phyloP scores from a whole-genome alignment of 1,140 invertebrate species.

The Bombus superbus region DNA sequence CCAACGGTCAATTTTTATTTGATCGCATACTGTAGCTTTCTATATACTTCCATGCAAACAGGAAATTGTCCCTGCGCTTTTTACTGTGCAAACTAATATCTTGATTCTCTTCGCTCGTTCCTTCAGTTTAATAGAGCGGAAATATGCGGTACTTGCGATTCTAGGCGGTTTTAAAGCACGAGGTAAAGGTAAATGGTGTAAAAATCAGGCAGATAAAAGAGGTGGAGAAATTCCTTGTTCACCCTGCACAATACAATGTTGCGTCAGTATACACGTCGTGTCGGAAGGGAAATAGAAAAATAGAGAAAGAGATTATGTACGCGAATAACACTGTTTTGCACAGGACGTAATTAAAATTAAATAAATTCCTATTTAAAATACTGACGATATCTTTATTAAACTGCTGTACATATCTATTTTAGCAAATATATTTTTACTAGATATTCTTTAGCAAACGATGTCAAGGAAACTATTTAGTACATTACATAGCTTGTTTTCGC shows the following conservation, averaged over 20 bases:
- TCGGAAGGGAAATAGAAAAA: neutral
- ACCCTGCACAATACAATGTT: neutral
- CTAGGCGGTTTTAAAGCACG: conserved; percentile 13
- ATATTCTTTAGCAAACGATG: no score
- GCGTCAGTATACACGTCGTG: neutral
- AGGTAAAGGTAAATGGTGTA: conserved; percentile 30
- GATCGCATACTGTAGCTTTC: neutral
- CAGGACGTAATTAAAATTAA: no score
- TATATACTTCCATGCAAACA: neutral
- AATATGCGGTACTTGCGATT: conserved; percentile 37
- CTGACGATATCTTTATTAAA: no score
- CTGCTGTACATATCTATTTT: no score
- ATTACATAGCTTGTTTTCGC: no score
- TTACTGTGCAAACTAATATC: neutral
- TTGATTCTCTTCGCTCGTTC: conserved; percentile 30
- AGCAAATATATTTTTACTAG: no score
- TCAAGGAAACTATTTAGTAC: no score
- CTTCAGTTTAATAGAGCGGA: conserved; percentile 38
- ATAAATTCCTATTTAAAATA: no score
- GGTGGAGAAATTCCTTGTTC: neutral
- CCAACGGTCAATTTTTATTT: neutral
- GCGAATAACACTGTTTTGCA: neutral
- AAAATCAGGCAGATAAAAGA: conserved; percentile 33
- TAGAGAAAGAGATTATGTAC: no score
- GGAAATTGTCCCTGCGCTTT: conserved; percentile 2